phyloP scores from a whole-genome alignment of 2,113 vertebrate species.

The Mastomys natalensis region DNA sequence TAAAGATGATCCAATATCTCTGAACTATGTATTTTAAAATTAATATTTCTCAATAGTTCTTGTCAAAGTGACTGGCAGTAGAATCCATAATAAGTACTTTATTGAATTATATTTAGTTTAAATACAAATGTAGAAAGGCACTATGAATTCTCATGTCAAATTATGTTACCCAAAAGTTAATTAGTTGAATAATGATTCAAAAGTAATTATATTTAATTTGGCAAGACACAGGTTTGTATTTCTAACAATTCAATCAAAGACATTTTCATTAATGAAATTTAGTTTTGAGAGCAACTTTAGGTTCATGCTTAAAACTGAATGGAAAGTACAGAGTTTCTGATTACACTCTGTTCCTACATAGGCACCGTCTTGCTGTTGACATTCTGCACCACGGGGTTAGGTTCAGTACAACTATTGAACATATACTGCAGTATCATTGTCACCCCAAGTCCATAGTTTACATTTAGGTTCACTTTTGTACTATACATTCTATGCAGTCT shows the following conservation, averaged over 20 bases:
- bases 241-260: slow-evolving; percentile 67
- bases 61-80: slow-evolving; percentile 79
- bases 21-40: slow-evolving; percentile 77
- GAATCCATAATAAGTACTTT: slow-evolving; percentile 80
- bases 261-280: slow-evolving; percentile 49
- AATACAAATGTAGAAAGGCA: slow-evolving; percentile 72
- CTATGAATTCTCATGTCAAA: slow-evolving; percentile 75
- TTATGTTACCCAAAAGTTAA: slow-evolving; percentile 73
- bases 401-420: not conserved
- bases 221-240: slow-evolving; percentile 69
- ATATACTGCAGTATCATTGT: not conserved
- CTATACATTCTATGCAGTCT: not conserved
- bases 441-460: not conserved
- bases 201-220: slow-evolving; percentile 63
- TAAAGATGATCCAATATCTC: slow-evolving; percentile 72
- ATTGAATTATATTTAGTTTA: slow-evolving; percentile 78
- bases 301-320: not conserved
- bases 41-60: slow-evolving; percentile 81
- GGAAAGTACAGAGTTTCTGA: not conserved
- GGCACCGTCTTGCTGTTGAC: fast-evolving
- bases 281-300: slow-evolving; percentile 40
- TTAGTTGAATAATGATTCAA: slow-evolving; percentile 56
- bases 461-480: not conserved
- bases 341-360: no score
- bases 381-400: not conserved